These are phyloP conservation scores for Oplegnathus fasciatus DNA, from an alignment of 2,113 vertebrate genomes.

Conservation along the genomic window DNA sequence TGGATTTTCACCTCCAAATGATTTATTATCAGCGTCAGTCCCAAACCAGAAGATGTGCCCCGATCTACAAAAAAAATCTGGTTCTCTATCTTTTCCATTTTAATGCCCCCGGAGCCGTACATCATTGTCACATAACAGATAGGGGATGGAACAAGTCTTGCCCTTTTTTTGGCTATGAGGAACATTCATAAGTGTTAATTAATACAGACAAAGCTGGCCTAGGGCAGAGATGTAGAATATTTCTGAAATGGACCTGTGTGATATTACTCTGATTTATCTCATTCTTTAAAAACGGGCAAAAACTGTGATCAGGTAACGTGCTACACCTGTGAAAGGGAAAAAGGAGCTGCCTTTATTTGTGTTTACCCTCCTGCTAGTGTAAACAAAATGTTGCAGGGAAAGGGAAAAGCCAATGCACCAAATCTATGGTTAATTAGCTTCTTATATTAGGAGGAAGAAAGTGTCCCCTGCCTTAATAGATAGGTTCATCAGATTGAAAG, in stretches of 20 bases:
- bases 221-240: constrained; percentile 48
- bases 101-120: constrained; percentile 58
- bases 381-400: constrained; percentile 61
- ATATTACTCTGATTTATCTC: constrained; percentile 28
- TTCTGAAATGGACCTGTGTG: constrained; percentile 43
- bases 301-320: constrained; percentile 27
- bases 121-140: constrained; percentile 69
- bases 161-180: constrained; percentile 39
- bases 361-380: constrained; percentile 61
- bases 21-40: constrained; percentile 56
- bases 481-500: constrained; percentile 51
- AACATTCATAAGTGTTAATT: constrained; percentile 66
- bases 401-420: constrained; percentile 55
- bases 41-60: constrained; percentile 48
- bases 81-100: constrained; percentile 55
- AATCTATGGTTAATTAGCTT: constrained; percentile 59
- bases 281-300: constrained; percentile 20
- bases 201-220: constrained; percentile 58
- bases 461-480: constrained; percentile 43
- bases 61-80: constrained; percentile 32
- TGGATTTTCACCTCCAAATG: constrained; percentile 36
- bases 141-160: constrained; percentile 50
- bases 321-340: constrained; percentile 54
- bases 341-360: constrained; percentile 62
- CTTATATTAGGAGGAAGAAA: constrained; percentile 37